phyloP scores from a whole-genome alignment of 2,888 invertebrate species.

The Linnaemya tessellans region DNA sequence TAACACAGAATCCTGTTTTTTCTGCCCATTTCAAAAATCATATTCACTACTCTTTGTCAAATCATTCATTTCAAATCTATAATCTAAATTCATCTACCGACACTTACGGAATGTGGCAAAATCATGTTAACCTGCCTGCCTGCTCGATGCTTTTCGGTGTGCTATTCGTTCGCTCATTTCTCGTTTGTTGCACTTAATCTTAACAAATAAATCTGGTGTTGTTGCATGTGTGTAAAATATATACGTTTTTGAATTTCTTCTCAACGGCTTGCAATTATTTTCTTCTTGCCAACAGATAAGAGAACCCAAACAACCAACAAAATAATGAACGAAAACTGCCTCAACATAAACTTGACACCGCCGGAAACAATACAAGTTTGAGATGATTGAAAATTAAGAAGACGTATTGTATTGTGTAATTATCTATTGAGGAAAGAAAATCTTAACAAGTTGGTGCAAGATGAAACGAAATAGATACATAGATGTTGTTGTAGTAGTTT shows the following conservation, averaged over 20 bases:
- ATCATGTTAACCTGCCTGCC: constrained; percentile 31
- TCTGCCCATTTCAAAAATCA: constrained; percentile 11
- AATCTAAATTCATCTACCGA: constrained; percentile 60
- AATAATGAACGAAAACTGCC: constrained; percentile 9
- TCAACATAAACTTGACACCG: constrained; percentile 65
- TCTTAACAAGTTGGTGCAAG: constrained; percentile 38
- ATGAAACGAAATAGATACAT: constrained; percentile 21
- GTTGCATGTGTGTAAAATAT: constrained; percentile 4
- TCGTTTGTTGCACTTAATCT: constrained; percentile 44
- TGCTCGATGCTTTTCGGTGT: constrained; percentile 8
- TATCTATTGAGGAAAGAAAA: constrained; percentile 39
- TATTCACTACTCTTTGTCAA: constrained; percentile 38
- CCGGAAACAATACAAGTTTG: constrained; percentile 71
- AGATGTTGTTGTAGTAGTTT: background rate
- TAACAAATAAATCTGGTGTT: constrained; percentile 45
- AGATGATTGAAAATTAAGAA: constrained; percentile 65
- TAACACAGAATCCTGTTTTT: background rate
- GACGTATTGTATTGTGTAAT: constrained; percentile 30
- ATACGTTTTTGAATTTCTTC: constrained; percentile 27
- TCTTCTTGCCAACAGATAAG: background rate
- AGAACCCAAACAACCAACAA: background rate
- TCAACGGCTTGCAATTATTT: constrained; percentile 31
- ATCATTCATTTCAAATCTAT: constrained; percentile 51
- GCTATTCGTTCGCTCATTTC: constrained; percentile 21
- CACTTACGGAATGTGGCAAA: constrained; percentile 58